A percentile compares a stretch with the other conserved stretches of the same genome.
Conservation (phyloP, 2,888 invertebrate genomes). For the Melanargia galathea region DNA sequence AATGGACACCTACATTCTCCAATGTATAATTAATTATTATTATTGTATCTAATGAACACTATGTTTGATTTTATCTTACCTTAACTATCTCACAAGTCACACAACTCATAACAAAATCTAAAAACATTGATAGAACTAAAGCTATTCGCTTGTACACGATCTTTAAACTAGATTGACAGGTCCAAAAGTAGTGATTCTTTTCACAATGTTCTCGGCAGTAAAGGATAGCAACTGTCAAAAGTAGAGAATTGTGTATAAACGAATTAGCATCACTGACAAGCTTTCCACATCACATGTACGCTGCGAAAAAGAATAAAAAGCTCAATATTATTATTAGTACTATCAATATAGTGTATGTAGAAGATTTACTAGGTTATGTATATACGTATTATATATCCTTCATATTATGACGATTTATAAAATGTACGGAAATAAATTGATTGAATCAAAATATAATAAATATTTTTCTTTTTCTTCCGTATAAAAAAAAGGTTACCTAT, state of each 20-base stretch:
- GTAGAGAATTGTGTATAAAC: no score
- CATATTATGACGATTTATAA: neutral
- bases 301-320: neutral
- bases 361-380: no score
- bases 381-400: no score
- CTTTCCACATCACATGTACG: no score
- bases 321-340: no score
- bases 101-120: no score
- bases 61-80: constrained; percentile 15
- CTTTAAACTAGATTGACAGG: neutral
- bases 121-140: neutral
- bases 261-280: no score
- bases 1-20: constrained; percentile 32
- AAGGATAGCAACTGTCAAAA: neutral
- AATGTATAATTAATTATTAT: constrained; percentile 27
- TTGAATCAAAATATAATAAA: neutral
- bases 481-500: neutral
- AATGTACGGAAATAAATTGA: neutral
- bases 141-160: no score
- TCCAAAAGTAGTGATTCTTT: neutral
- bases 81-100: constrained; percentile 14
- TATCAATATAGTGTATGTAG: neutral
- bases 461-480: neutral
- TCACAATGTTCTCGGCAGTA: neutral
- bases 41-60: constrained; percentile 44